Evolutionary conservation across 2,888 invertebrate species (phyloP), one percentile per base, ranked within the genome.

Genomic region (Drosophila nr. fundita): DNA sequence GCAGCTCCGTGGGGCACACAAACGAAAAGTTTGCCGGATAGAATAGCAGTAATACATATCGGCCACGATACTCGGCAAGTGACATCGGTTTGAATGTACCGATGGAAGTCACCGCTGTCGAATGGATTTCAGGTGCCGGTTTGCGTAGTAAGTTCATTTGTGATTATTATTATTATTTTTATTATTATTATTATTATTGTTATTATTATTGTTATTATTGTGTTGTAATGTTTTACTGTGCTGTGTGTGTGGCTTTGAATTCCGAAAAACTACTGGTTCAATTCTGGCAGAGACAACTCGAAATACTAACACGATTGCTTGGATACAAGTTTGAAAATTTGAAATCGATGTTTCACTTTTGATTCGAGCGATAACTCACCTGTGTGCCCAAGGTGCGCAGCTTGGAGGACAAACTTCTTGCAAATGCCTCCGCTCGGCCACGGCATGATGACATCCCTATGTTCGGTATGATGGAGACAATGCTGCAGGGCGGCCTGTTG

Each of bases 1-100:
- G 98, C 90, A 99, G 98, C 94, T 99, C 99, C 10, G 99, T 97
- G 45, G 97, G 97, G 86, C 97, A 97, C 2, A 97, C 97, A 91
- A 96, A 97, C 1, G 97, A 96, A 91, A 98, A 98, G 93, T 98
- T 97, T 67, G 98, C 93, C 0, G 98, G 98, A 92, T 98, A 98
- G 92, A 98, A 98, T 93, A 98, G 97, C 92, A 98, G 96, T 0
- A 98, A 96, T 40, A 98, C 94, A 93, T 97, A 98, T 95, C 97
- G 97, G 85, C 97, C 97, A 84, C 94, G 94, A 90, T 95, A 98
- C 91, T 97, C 97, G 2, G 95, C 93, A 21, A 97, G 93, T 75
- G 96, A 57, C 53, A 82, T 63, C 0, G 45, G 10, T 2, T 72
- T 53, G 5, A 64, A 68, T 1, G 48, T 34, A 5, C 50, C 50